Conservation (phyloP, 2,113 vertebrate species). For the Donacobius atricapilla region DNA sequence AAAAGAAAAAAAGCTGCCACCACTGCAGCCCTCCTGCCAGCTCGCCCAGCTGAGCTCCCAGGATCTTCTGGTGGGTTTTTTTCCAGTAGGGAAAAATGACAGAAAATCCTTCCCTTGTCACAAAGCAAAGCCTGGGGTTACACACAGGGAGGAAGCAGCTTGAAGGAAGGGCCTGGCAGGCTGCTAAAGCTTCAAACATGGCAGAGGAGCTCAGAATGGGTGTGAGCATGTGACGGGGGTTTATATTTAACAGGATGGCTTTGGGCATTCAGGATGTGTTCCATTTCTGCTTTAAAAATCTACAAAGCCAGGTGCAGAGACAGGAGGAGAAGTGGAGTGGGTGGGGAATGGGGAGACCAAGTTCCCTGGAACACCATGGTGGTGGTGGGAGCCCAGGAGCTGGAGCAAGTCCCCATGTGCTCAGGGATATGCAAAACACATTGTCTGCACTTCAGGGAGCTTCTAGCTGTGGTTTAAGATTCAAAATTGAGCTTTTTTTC, state of each 20-base stretch:
- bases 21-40: background rate
- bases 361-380: background rate
- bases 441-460: background rate
- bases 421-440: background rate
- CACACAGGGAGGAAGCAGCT: background rate
- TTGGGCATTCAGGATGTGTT: background rate
- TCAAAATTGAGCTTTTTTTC: background rate
- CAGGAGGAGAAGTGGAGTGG: background rate
- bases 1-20: background rate
- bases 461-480: background rate
- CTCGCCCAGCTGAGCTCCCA: background rate
- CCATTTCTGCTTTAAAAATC: background rate
- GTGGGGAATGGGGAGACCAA: background rate
- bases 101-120: constrained; percentile 11
- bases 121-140: background rate
- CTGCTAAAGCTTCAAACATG: background rate
- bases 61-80: background rate
- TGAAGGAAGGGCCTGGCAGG: background rate
- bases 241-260: background rate
- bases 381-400: background rate
- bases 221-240: background rate
- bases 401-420: background rate
- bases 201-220: background rate
- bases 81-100: background rate
- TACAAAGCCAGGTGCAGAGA: background rate